Base-by-base conservation (phyloP, 2,888 invertebrate genomes). In the Troides aeacus region DNA sequence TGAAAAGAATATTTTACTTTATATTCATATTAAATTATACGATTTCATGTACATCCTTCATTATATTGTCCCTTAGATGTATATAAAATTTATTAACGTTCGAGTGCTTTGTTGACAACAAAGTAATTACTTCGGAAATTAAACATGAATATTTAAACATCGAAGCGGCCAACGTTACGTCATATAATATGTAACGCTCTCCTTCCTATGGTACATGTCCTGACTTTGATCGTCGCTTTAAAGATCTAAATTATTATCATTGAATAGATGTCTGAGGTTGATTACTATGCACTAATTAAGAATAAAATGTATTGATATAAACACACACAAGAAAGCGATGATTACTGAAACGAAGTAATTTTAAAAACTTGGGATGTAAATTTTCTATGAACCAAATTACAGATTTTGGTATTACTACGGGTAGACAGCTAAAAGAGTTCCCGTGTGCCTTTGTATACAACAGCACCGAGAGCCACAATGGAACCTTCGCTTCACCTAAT, bases 391-490 rank as follows among this genome's bases (percentile, higher is more conserved):
- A 98, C 15, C 59, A 18, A 58, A 36, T 82, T 85, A 75, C 93
- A 98, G 98, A 98, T 94, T 98, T 96, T 84, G 98, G 98, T 72
- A 97, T 98, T 78, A 95, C 94, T 81, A 95, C 96, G 71, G 98
- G 98, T 50, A 92, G 94, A 71, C 98, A 98, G 82, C 89, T 96
- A 76, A 94, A 94, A 72, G 94, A 95, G 78, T 95, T 95, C 80
- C 96, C 97, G 59, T 97, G 99, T 90, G 96, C 96, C 75, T 99
- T 99, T 87, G 95, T 95, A 71, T 98, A 96, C 93, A 97, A 97
- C 90, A 97, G 97, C 89, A 96, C 95, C 78, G 95, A 95, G 79
- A 94, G 95, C 58, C 94, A 94, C 74, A 96, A 95, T 77, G 98
- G 98, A 15, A 95, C 96, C 69, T 96, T 98, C 82, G 95, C 96